Conservation (phyloP, 2,797 vertebrate genomes). For the Thunnus albacares region DNA sequence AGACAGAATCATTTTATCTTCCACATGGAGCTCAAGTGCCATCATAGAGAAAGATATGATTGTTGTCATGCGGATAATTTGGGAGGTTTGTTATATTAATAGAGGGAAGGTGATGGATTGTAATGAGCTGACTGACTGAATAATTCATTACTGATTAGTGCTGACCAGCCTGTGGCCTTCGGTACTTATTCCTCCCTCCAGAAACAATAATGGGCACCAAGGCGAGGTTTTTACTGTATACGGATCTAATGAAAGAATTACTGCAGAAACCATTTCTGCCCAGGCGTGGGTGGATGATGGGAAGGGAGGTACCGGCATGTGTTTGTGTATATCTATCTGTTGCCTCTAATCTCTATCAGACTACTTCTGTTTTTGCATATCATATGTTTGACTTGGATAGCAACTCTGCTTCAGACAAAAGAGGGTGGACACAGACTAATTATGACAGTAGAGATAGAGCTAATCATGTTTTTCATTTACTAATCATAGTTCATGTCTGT, state of each 20-base stretch:
- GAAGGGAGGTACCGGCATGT: constrained; percentile 12
- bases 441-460: not conserved
- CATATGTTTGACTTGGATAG: not conserved
- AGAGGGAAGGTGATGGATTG: constrained; percentile 7
- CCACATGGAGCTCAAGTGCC: not conserved
- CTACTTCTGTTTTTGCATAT: not conserved
- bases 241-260: constrained; percentile 27
- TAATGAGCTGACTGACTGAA: constrained; percentile 14
- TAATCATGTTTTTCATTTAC: constrained; percentile 34
- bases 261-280: constrained; percentile 13
- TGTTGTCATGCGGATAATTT: constrained; percentile 8
- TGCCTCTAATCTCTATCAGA: not conserved
- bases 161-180: not conserved
- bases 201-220: constrained; percentile 1
- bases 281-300: constrained; percentile 23
- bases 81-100: not conserved
- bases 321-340: not conserved
- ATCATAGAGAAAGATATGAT: not conserved
- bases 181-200: not conserved
- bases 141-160: constrained; percentile 25
- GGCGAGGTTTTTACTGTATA: constrained; percentile 4
- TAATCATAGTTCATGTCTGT: constrained; percentile 31
- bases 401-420: constrained; percentile 24
- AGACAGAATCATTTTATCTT: not conserved
- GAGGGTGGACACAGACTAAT: constrained; percentile 15